These are phyloP conservation scores for Trachemys scripta DNA, from an alignment of 2,113 vertebrate genomes.

Conservation along the genomic window DNA sequence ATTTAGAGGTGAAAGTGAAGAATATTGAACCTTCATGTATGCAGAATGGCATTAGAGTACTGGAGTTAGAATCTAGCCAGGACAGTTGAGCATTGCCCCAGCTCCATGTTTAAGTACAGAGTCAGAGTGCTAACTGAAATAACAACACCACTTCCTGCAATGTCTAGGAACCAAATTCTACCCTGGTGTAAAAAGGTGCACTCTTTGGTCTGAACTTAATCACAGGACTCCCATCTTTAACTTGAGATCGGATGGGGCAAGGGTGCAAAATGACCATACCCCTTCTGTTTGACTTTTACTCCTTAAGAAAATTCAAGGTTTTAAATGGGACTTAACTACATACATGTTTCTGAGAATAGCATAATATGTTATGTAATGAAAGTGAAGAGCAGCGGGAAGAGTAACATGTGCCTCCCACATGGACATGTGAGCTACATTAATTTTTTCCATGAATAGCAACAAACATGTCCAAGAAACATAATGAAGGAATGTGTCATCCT, in stretches of 20 bases:
- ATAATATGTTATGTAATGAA: background rate
- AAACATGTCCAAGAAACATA: constrained; percentile 42
- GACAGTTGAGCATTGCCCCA: background rate
- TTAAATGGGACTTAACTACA: background rate
- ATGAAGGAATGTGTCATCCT: constrained; percentile 58
- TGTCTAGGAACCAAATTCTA: constrained; percentile 16
- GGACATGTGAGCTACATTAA: background rate
- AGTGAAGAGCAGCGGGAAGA: constrained; percentile 4
- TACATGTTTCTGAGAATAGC: background rate
- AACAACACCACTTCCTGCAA: background rate
- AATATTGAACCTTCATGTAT: background rate
- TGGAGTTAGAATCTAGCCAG: background rate
- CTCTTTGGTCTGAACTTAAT: background rate
- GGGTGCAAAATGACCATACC: background rate
- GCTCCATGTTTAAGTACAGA: background rate
- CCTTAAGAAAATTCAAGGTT: constrained; percentile 3
- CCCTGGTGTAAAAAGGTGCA: background rate
- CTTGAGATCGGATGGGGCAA: background rate
- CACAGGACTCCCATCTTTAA: background rate
- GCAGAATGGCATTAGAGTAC: background rate
- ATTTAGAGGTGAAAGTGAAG: background rate
- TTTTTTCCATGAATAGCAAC: constrained; percentile 1
- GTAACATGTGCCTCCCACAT: constrained; percentile 37
- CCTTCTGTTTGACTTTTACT: constrained; percentile 6
- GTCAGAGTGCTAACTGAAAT: background rate